Evolutionary conservation across 2,113 vertebrate species (phyloP).

Genomic region (Ochotona princeps): DNA sequence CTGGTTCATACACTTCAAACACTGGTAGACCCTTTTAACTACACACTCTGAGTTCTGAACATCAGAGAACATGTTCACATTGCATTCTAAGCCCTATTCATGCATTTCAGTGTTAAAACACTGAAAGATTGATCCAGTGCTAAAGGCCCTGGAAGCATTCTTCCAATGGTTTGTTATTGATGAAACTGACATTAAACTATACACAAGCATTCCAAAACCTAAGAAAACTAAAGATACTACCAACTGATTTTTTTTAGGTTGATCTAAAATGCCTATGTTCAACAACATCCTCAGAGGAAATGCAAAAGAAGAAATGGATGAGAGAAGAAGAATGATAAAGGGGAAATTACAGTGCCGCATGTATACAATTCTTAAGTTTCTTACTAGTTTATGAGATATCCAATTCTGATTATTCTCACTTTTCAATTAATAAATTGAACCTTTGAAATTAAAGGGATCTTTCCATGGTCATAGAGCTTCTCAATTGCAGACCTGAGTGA

Average conservation of each 20-base stretch:
- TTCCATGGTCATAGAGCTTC: neutral
- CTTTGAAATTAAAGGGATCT: neutral
- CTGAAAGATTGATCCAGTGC: neutral
- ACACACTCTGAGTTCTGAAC: neutral
- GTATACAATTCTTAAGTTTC: neutral
- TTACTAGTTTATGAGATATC: neutral
- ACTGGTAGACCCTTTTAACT: neutral
- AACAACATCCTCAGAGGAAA: neutral
- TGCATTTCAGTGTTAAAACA: neutral
- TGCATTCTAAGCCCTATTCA: neutral
- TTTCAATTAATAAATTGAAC: neutral
- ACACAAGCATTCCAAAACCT: neutral
- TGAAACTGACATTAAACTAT: too few relatives aligned
- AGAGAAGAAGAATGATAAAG: neutral
- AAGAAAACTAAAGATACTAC: neutral
- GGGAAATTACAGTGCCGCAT: fast-evolving
- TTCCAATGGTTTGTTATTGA: too few relatives aligned
- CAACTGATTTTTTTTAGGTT: neutral
- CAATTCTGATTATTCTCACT: neutral
- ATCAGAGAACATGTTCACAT: neutral
- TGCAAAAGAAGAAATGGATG: neutral
- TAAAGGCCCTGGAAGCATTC: neutral
- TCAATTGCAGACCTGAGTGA: neutral
- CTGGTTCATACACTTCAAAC: neutral
- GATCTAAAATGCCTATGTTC: too few relatives aligned